A percentile compares a stretch with the other conserved stretches of the same genome.
These are phyloP conservation scores for Tetranychus piercei DNA, from an alignment of 2,888 invertebrate genomes.

Conservation along the genomic window DNA sequence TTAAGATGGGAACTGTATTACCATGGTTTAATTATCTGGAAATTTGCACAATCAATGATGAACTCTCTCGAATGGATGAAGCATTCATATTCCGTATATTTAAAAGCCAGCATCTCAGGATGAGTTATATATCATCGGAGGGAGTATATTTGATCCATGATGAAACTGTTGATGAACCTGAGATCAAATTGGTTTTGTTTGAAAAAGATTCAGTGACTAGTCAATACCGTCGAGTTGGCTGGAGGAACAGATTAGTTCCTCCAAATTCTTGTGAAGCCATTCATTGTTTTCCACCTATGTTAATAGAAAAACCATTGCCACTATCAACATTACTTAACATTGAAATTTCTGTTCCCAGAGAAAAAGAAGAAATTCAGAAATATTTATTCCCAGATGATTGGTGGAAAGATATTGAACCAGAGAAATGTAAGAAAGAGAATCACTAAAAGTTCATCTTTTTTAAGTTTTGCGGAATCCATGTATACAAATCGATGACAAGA, in stretches of 20 bases:
- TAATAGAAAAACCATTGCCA: slow-evolving; percentile 38
- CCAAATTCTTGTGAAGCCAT: slow-evolving; percentile 38
- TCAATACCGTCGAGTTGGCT: slow-evolving; percentile 39
- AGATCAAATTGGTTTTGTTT: slow-evolving; percentile 38
- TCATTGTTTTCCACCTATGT: slow-evolving; percentile 39
- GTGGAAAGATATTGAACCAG: slow-evolving; percentile 33
- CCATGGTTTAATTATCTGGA: slow-evolving; percentile 41
- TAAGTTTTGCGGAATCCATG: background rate
- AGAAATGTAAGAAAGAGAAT: slow-evolving; percentile 7
- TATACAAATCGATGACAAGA: background rate
- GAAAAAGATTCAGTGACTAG: slow-evolving; percentile 35
- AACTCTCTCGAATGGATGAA: slow-evolving; percentile 33
- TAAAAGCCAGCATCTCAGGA: slow-evolving; percentile 34
- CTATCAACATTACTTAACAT: slow-evolving; percentile 31
- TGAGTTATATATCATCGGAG: slow-evolving; percentile 38
- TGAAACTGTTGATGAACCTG: slow-evolving; percentile 28
- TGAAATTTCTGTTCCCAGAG: slow-evolving; percentile 37
- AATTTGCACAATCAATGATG: slow-evolving; percentile 38
- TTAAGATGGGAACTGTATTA: slow-evolving; percentile 37
- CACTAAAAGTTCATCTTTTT: background rate
- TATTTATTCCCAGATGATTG: slow-evolving; percentile 42
- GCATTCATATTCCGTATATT: slow-evolving; percentile 37
- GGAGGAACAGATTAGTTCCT: slow-evolving; percentile 39
- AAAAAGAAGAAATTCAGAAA: slow-evolving; percentile 42
- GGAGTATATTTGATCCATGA: slow-evolving; percentile 36